Evolutionary conservation across 2,888 invertebrate genomes (phyloP).

Genomic region (Meganola albula): DNA sequence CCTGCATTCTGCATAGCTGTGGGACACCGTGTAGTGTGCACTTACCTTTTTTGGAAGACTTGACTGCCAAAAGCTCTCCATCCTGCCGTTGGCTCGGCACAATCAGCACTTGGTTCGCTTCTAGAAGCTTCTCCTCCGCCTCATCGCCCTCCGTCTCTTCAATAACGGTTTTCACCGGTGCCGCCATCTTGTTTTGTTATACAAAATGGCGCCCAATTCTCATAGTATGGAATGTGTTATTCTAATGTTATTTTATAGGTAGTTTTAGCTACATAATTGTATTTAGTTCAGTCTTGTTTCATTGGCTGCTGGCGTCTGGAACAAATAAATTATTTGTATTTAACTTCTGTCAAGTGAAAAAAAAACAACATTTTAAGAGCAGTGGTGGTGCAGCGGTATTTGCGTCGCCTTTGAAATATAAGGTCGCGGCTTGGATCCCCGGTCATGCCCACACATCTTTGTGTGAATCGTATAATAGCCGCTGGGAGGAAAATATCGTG

Average conservation of each 20-base stretch:
- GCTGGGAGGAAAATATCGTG: too few relatives aligned
- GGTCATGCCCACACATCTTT: too few relatives aligned
- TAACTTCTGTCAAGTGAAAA: too few relatives aligned
- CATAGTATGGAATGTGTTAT: constrained; percentile 28
- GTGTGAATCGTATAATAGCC: too few relatives aligned
- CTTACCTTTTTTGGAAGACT: constrained; percentile 69
- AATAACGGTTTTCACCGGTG: constrained; percentile 37
- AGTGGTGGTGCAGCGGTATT: too few relatives aligned
- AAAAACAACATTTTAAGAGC: too few relatives aligned
- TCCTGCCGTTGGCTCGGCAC: constrained; percentile 37
- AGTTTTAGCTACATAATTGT: constrained; percentile 27
- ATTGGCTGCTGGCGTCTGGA: constrained; percentile 28
- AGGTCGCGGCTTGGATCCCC: too few relatives aligned
- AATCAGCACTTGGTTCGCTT: constrained; percentile 39
- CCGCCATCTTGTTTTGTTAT: constrained; percentile 45
- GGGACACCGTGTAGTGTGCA: too few relatives aligned
- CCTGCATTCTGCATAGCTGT: too few relatives aligned
- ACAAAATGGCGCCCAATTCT: constrained; percentile 35
- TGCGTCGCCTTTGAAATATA: too few relatives aligned
- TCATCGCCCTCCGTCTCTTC: constrained; percentile 49
- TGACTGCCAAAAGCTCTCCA: constrained; percentile 41
- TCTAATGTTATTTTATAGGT: constrained; percentile 20
- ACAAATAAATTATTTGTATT: constrained; percentile 9
- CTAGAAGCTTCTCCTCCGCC: constrained; percentile 56
- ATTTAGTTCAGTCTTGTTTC: constrained; percentile 31